A percentile compares a stretch with the other conserved stretches of the same genome.
phyloP scores from a whole-genome alignment of 1,140 invertebrate genomes.

The Drosophila pallidifrons region DNA sequence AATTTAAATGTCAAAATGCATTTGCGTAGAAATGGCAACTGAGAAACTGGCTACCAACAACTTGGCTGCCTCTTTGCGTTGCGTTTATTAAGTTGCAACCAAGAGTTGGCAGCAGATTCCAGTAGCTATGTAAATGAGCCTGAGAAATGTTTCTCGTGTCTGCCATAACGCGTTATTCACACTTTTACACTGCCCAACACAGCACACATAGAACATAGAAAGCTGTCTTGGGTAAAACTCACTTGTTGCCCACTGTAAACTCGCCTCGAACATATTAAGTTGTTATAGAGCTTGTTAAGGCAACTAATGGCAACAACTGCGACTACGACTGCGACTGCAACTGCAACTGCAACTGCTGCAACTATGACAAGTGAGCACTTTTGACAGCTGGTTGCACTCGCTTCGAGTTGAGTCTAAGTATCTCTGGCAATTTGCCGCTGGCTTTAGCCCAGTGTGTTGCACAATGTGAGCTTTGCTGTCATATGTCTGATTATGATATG shows the following conservation, averaged over 20 bases:
- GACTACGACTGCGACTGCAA: conserved; percentile 21
- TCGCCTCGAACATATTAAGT: conserved; percentile 62
- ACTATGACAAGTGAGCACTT: conserved; percentile 68
- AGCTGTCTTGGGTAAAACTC: not conserved
- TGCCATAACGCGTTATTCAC: conserved; percentile 58
- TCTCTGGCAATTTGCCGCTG: conserved; percentile 40
- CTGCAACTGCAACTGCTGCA: conserved; percentile 22
- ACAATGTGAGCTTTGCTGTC: conserved; percentile 32
- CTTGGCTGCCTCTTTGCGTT: conserved; percentile 61
- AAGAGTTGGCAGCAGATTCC: conserved; percentile 48
- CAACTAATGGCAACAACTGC: conserved; percentile 62
- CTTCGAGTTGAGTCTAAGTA: conserved; percentile 15
- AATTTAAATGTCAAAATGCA: conserved; percentile 83
- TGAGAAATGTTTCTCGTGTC: conserved; percentile 62
- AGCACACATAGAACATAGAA: not conserved
- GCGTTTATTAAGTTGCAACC: conserved; percentile 74
- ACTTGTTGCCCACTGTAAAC: conserved; percentile 44
- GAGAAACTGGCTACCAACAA: not conserved
- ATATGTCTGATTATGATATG: not conserved
- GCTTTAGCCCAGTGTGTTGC: conserved; percentile 40
- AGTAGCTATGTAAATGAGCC: conserved; percentile 80
- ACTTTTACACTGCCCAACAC: conserved; percentile 55
- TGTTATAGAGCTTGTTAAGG: conserved; percentile 68
- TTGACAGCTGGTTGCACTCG: conserved; percentile 74
- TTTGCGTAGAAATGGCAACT: conserved; percentile 70